Conservation (phyloP, 2,888 invertebrate genomes). For the Epirrita christyi region DNA sequence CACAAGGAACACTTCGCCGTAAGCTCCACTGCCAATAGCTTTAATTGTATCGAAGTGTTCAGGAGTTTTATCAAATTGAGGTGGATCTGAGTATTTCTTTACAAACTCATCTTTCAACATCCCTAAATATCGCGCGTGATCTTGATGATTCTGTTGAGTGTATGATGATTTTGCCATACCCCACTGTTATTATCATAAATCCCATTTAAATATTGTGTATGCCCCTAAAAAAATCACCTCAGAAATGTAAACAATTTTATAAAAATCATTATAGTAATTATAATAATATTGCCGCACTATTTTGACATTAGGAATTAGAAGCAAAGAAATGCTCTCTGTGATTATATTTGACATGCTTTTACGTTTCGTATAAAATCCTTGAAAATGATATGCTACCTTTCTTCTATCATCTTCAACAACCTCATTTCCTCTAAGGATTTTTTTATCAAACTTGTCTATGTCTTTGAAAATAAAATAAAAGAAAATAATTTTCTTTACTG, state of each 20-base stretch:
- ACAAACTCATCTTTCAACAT: slow-evolving; percentile 67
- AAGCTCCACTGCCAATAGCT: slow-evolving; percentile 94
- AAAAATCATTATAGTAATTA: slow-evolving; percentile 46
- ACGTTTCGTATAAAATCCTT: no score
- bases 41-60: slow-evolving; percentile 90
- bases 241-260: slow-evolving; percentile 47
- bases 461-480: neutral
- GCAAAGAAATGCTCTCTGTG: neutral
- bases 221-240: slow-evolving; percentile 41
- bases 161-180: slow-evolving; percentile 64
- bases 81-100: slow-evolving; percentile 49
- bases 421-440: neutral
- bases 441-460: neutral
- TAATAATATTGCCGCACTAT: slow-evolving; percentile 13
- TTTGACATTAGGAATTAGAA: slow-evolving; percentile 8
- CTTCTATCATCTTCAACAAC: neutral
- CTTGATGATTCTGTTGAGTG: slow-evolving; percentile 61
- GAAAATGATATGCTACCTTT: no score
- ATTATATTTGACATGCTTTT: no score
- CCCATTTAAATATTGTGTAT: slow-evolving; percentile 53
- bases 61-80: slow-evolving; percentile 39
- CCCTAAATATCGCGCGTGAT: slow-evolving; percentile 65
- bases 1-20: slow-evolving; percentile 93
- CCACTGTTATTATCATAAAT: slow-evolving; percentile 42
- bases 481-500: neutral